Conservation (phyloP, 1,140 invertebrate genomes). For the Euschistus heros region DNA sequence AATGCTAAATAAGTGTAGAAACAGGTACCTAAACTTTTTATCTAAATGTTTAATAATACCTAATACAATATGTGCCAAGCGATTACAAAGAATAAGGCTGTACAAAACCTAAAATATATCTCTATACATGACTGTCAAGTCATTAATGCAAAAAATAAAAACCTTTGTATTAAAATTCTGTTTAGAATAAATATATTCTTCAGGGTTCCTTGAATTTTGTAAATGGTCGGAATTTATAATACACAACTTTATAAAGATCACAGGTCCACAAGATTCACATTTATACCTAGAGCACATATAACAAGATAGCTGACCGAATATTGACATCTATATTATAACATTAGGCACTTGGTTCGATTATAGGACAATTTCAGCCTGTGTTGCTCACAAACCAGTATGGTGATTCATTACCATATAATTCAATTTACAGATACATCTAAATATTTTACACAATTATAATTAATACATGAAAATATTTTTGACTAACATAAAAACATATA, state of each 20-base stretch:
- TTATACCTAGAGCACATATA: background rate
- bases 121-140: slow-evolving; percentile 20
- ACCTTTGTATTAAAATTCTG: slow-evolving; percentile 22
- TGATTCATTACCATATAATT: too few relatives aligned
- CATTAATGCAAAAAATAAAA: slow-evolving; percentile 24
- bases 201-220: background rate
- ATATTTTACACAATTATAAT: background rate
- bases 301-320: slow-evolving; percentile 1
- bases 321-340: slow-evolving; percentile 10
- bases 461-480: background rate
- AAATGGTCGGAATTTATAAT: slow-evolving; percentile 20
- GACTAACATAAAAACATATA: background rate
- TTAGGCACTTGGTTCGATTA: slow-evolving; percentile 23
- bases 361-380: slow-evolving; percentile 1
- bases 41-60: slow-evolving; percentile 13
- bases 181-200: slow-evolving; percentile 24
- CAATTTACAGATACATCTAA: background rate
- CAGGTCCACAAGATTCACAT: slow-evolving; percentile 8
- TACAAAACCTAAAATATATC: slow-evolving; percentile 25
- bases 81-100: slow-evolving; percentile 19
- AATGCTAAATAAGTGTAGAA: slow-evolving; percentile 16
- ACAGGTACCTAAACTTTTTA: slow-evolving; percentile 17
- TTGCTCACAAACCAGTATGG: too few relatives aligned
- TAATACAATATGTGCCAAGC: slow-evolving; percentile 11
- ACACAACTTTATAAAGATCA: slow-evolving; percentile 17